Percentiles rank a stretch among this genome's conserved stretches.
phyloP scores from a whole-genome alignment of 2,113 vertebrate genomes.

The Calidris pygmaea region DNA sequence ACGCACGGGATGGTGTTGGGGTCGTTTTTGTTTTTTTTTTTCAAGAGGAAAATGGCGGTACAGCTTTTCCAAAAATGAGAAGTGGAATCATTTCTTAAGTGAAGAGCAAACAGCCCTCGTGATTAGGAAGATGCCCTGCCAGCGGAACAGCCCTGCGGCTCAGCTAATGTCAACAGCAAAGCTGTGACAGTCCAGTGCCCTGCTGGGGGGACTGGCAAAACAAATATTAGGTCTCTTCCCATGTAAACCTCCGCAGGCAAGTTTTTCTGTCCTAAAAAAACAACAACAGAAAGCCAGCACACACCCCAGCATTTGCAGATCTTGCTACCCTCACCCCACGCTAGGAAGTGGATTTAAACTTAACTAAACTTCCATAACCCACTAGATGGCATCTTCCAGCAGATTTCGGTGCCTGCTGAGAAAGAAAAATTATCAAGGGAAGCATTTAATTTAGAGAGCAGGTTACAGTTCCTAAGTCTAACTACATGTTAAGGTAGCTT shows the following conservation, averaged over 20 bases:
- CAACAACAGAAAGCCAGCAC: background rate
- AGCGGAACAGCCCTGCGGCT: background rate
- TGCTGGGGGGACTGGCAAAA: background rate
- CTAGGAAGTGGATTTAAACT: background rate
- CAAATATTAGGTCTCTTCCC: background rate
- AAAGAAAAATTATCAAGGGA: background rate
- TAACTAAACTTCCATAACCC: conserved; percentile 56
- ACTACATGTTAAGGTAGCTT: background rate
- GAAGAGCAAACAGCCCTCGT: background rate
- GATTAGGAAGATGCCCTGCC: background rate
- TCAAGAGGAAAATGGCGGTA: background rate
- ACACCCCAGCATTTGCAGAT: background rate
- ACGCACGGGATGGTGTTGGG: accelerated
- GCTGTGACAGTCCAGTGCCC: background rate
- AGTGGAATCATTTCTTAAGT: background rate
- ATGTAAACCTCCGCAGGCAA: background rate
- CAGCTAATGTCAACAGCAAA: background rate
- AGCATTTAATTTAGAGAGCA: conserved; percentile 34
- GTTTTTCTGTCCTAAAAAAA: background rate
- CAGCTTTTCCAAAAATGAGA: background rate
- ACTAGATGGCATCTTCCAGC: conserved; percentile 74
- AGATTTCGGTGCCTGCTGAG: conserved; percentile 34
- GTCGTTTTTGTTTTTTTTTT: background rate
- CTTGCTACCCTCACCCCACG: background rate
- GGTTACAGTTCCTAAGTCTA: background rate